Evolutionary conservation across 2,888 invertebrate genomes (phyloP), one percentile per base, ranked within the genome.

Genomic region (Glomeris marginata): DNA sequence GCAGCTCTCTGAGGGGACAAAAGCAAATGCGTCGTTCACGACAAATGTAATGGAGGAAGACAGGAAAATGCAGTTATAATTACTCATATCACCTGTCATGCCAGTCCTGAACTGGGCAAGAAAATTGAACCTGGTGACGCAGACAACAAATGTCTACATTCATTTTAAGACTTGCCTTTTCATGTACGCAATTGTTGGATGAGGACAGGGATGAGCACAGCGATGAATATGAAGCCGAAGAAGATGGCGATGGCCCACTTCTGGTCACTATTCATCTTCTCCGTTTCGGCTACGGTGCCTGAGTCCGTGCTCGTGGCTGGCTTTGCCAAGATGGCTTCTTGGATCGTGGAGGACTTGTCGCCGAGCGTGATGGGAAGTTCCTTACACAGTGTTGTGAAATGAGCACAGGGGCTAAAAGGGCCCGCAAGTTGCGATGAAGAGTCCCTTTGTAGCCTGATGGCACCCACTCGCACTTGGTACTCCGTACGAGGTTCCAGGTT

Each of bases 391-490:
- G 73, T 76, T 46, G 73, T 68, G 63, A 82, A 74, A 49, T 75
- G 74, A 58, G 77, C 68, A 45, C 75, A 66, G 48, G 76, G 74
- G 56, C 85, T 83, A 69, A 76, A 81, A 54, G 82, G 77, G 53
- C 86, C 81, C 52, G 74, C 67, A 58, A 84, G 72, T 59, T 75
- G 74, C 41, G 57, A 65, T 2, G 57, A 55, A 22, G 70, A 70
- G 38, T 75, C 74, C 47, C 69, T 70, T 59, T 74, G 71, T 49
- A 74, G 66, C 44, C 88, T 76, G 60, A 86, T 76, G 28, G 81
- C 80, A 69, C 81, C 80, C 55, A 88, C 84, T 49, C 87, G 77
- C 60, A 82, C 77, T 60, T 71, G 70, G 70, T 87, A 87, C 64
- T 83, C 81, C 49, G 75, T 75, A 60, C 82, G 82, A 47, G 79